Conservation (phyloP, 2,113 vertebrate species). For the Catharus fuscescens region DNA sequence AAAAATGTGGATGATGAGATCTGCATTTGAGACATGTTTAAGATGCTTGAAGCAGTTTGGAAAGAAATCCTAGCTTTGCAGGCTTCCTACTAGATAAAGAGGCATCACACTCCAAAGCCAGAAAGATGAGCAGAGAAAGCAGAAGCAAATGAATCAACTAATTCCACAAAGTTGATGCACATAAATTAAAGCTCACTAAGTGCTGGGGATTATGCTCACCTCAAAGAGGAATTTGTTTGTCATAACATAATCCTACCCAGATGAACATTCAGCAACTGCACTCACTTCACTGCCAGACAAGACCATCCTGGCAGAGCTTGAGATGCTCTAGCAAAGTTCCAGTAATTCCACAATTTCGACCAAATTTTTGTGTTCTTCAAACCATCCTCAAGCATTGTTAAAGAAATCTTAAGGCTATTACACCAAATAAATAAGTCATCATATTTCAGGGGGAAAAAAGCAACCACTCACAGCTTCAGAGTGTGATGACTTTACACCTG, state of each 20-base stretch:
- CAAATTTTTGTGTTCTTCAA: not conserved
- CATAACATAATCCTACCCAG: not conserved
- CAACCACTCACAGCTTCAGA: not conserved
- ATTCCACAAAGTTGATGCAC: not conserved
- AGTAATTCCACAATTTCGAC: not conserved
- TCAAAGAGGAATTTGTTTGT: not conserved
- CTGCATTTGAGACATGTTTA: not conserved
- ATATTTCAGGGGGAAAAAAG: not conserved
- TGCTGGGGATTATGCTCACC: not conserved
- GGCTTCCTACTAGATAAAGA: not conserved
- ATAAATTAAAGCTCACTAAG: constrained; percentile 2
- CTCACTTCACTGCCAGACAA: not conserved
- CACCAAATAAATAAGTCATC: not conserved
- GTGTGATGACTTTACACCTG: not conserved
- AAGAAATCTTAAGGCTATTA: not conserved
- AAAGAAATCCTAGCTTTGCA: not conserved
- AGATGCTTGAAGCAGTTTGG: not conserved
- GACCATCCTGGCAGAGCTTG: not conserved
- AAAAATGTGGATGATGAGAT: not conserved
- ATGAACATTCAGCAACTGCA: not conserved
- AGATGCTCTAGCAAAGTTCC: not conserved
- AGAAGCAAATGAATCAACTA: not conserved
- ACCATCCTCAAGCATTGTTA: not conserved
- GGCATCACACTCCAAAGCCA: not conserved
- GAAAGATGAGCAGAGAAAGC: not conserved